Evolutionary conservation across 2,113 vertebrate species (phyloP).

Genomic region (Suncus etruscus): DNA sequence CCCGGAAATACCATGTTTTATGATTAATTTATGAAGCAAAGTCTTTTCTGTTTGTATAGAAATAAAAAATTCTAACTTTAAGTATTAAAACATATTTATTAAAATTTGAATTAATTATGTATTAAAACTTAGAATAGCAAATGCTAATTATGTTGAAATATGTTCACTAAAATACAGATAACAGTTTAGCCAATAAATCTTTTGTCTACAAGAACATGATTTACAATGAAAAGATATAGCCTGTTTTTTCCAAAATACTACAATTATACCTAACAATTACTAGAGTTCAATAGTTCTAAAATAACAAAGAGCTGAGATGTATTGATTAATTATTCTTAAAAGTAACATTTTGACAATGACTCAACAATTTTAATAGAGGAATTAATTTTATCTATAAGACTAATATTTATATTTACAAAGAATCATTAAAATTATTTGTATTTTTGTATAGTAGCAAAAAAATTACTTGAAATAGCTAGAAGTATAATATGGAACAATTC

Average conservation of each 20-base stretch:
- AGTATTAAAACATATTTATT: too few relatives aligned
- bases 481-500: constrained; percentile 44
- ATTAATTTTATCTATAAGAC: constrained; percentile 64
- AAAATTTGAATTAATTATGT: neutral
- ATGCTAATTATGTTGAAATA: constrained; percentile 16
- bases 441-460: constrained; percentile 50
- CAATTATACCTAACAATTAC: constrained; percentile 56
- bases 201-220: constrained; percentile 46
- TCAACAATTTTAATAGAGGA: constrained; percentile 51
- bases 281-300: constrained; percentile 34
- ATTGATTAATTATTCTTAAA: constrained; percentile 61
- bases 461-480: constrained; percentile 58
- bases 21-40: neutral
- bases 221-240: neutral
- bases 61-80: too few relatives aligned
- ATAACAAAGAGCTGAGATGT: constrained; percentile 36
- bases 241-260: constrained; percentile 32
- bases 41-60: neutral
- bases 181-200: constrained; percentile 4
- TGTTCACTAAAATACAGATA: constrained; percentile 28
- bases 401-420: constrained; percentile 35
- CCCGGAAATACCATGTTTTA: too few relatives aligned
- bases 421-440: constrained; percentile 1
- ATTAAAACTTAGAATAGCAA: constrained; percentile 26
- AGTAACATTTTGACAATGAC: constrained; percentile 63